A percentile compares a stretch with the other conserved stretches of the same genome.
Conservation (phyloP, 2,888 invertebrate genomes). For the Diarsia brunnea region DNA sequence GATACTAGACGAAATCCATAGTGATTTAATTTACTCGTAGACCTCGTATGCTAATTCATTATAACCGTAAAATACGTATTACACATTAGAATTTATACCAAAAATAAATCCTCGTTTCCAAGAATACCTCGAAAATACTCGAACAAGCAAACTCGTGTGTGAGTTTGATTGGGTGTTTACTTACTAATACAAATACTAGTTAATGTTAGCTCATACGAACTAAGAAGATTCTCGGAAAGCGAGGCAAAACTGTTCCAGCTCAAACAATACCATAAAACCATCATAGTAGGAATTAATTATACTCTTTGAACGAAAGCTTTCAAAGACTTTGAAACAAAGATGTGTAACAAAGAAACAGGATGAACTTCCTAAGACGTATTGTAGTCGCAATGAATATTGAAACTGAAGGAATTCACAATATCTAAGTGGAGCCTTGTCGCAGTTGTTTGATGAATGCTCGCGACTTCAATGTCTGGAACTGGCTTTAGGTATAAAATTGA, state of each 20-base stretch:
- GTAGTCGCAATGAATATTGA: constrained; percentile 46
- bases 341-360: constrained; percentile 40
- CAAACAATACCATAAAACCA: constrained; percentile 12
- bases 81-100: not conserved
- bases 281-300: constrained; percentile 20
- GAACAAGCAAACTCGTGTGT: not conserved
- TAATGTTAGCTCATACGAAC: constrained; percentile 1
- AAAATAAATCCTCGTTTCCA: not conserved
- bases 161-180: not conserved
- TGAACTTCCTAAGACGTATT: constrained; percentile 36
- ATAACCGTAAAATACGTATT: no score
- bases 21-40: no score
- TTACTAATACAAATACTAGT: not conserved
- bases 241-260: not conserved
- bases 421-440: constrained; percentile 27
- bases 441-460: constrained; percentile 26
- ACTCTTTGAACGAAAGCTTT: constrained; percentile 25
- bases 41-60: no score
- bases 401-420: constrained; percentile 49
- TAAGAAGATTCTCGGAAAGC: not conserved
- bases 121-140: not conserved
- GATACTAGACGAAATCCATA: no score
- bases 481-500: constrained; percentile 9
- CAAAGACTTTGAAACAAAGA: constrained; percentile 42
- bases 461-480: constrained; percentile 28